These are phyloP conservation scores for Alitta virens DNA, from an alignment of 2,888 invertebrate genomes.

Conservation along the genomic window DNA sequence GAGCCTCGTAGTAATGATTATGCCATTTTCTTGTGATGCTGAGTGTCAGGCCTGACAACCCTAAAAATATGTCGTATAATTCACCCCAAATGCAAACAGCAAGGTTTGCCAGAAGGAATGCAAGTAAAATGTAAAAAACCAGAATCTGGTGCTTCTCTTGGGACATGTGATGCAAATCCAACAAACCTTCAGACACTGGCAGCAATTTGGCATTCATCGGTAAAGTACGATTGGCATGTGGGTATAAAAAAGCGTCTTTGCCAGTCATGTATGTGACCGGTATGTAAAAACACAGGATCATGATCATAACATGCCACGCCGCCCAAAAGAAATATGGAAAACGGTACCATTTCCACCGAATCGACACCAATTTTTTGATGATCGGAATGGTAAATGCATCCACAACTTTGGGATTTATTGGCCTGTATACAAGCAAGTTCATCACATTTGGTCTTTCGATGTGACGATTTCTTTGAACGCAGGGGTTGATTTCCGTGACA, in stretches of 20 bases:
- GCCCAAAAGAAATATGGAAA: not conserved
- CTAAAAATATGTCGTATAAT: too few relatives aligned
- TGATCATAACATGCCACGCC: not conserved
- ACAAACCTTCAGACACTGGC: too few relatives aligned
- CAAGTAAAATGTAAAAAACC: too few relatives aligned
- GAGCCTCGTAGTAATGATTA: not conserved
- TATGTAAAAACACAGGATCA: slow-evolving; percentile 1
- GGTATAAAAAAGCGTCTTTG: too few relatives aligned
- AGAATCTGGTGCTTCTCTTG: too few relatives aligned
- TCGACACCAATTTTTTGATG: not conserved
- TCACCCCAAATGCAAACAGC: too few relatives aligned
- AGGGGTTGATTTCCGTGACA: not conserved
- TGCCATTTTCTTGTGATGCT: too few relatives aligned
- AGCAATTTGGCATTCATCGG: too few relatives aligned
- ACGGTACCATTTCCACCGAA: not conserved
- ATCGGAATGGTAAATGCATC: not conserved
- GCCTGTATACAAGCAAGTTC: not conserved
- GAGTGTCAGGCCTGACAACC: too few relatives aligned
- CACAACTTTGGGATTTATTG: not conserved
- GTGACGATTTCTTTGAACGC: not conserved
- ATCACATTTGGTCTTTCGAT: not conserved
- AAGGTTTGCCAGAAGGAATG: too few relatives aligned
- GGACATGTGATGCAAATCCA: too few relatives aligned
- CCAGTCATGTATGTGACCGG: not conserved
- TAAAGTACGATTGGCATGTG: too few relatives aligned